phyloP scores from a whole-genome alignment of 2,113 vertebrate species.

The Gavialis gangeticus region DNA sequence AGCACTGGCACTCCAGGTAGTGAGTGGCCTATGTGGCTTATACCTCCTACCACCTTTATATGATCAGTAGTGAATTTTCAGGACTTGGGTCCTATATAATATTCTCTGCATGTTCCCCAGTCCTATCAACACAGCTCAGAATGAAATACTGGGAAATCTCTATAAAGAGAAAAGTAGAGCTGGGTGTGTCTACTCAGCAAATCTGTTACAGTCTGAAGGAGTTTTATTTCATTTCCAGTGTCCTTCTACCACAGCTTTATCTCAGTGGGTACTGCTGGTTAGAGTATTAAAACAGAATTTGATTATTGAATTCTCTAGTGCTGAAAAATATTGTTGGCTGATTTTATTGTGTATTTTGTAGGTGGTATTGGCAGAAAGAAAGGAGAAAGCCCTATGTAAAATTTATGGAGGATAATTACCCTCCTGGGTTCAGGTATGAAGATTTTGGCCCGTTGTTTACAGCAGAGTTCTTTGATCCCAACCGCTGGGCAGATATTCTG shows the following conservation, averaged over 20 bases:
- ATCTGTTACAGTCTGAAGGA: background rate
- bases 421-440: constrained; percentile 89
- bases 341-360: constrained; percentile 60
- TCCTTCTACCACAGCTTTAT: background rate
- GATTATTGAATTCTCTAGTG: background rate
- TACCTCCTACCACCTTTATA: background rate
- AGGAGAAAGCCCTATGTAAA: constrained; percentile 83
- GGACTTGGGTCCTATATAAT: background rate
- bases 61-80: background rate
- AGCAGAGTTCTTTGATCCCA: constrained; percentile 90
- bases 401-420: constrained; percentile 93
- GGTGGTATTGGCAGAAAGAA: constrained; percentile 92
- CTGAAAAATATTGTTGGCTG: background rate
- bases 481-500: constrained; percentile 90
- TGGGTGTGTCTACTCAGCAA: background rate
- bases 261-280: background rate
- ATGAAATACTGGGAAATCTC: background rate
- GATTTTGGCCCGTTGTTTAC: constrained; percentile 92
- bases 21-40: background rate
- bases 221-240: background rate
- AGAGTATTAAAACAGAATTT: background rate
- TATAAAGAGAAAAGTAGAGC: background rate
- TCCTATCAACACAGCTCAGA: background rate
- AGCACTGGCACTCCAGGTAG: background rate
- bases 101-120: background rate